Base-by-base conservation (phyloP, 2,797 vertebrate genomes). In the Tangara arthus region DNA sequence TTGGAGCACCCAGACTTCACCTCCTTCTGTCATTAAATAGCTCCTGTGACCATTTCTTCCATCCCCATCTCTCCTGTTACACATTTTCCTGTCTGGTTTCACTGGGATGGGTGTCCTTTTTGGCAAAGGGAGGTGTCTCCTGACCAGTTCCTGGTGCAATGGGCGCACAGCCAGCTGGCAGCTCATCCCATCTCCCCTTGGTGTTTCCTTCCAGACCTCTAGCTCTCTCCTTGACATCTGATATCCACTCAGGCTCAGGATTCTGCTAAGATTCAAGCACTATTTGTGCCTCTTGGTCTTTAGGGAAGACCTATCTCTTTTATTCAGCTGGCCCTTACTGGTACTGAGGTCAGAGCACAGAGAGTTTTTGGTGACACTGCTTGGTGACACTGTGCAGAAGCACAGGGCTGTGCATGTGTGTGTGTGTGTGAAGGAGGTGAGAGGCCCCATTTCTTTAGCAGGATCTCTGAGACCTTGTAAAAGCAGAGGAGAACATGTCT, bases 401-500 rank as follows among this genome's bases (percentile, higher is more conserved):
- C 15, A 16, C 79, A 59, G 50, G 1, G 6, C 32, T 56, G 20
- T 35, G 37, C 8, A 1, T 11, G 19, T 20, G 15, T 50, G 21
- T 19, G 15, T 49, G 24, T 65, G 37, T 66, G 66, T 41, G 32
- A 44, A 57, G 35, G 11, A 37, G 11, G 2, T 1, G 17, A 50
- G 17, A 69, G 26, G 39, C 44, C 35, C 47, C 15, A 4, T 52
- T 47, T 56, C 53, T 75, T 6, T 6, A 66, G 20, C 0, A 6
- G 53, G 17, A 30, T 35, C 59, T 52, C 28, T 39, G 34, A 69
- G 10, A 27, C 21, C n/a, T 42, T 55, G 23, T 3, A 26, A 66
- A 82, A 70, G 12, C 0, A 53, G 39, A 27, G 30, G 24, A 18
- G 35, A 66, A 35, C 7, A 13, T 0, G 0, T 8, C 56, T 81